phyloP scores from a whole-genome alignment of 1,140 invertebrate genomes.

The Drosophila rhopaloa region DNA sequence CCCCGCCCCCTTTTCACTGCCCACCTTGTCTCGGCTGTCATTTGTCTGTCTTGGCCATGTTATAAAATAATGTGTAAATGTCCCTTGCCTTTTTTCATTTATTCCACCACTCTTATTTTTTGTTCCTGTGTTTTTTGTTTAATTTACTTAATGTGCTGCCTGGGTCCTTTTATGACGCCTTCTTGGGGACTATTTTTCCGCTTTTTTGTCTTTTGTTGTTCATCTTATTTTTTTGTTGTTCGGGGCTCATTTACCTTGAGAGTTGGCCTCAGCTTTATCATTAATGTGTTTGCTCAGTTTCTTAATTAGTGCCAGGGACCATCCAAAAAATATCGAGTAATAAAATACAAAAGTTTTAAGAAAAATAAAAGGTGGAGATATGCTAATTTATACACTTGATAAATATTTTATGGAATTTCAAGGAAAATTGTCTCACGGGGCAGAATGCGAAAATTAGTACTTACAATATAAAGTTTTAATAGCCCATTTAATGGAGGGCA shows the following conservation, averaged over 20 bases:
- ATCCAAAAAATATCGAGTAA: slow-evolving; percentile 32
- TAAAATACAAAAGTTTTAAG: slow-evolving; percentile 21
- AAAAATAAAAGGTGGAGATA: slow-evolving; percentile 28
- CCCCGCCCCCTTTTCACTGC: slow-evolving; percentile 7
- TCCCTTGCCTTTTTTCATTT: slow-evolving; percentile 31
- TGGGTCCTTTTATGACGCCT: slow-evolving; percentile 51
- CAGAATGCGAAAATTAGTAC: slow-evolving; percentile 13
- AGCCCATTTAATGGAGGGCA: slow-evolving; percentile 11
- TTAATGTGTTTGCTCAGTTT: slow-evolving; percentile 56
- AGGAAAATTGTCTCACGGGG: slow-evolving; percentile 1
- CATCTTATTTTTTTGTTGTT: slow-evolving; percentile 23
- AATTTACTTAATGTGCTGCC: slow-evolving; percentile 59
- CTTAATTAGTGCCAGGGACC: slow-evolving; percentile 42
- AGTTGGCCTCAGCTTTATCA: slow-evolving; percentile 28
- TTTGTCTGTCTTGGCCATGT: slow-evolving; percentile 55
- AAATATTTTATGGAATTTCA: slow-evolving; percentile 28
- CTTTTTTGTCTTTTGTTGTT: slow-evolving; percentile 18
- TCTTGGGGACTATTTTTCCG: slow-evolving; percentile 46
- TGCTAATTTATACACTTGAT: slow-evolving; percentile 45
- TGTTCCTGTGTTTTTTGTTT: slow-evolving; percentile 40
- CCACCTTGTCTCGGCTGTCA: slow-evolving; percentile 54
- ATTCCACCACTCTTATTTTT: slow-evolving; percentile 27
- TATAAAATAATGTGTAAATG: slow-evolving; percentile 67
- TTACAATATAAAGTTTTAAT: slow-evolving; percentile 31
- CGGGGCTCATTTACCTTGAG: slow-evolving; percentile 29